Evolutionary conservation across 30 jellyfish, hydroid and myxozoan species (phyloP).

Genomic region (Catostylus mosaicus): DNA sequence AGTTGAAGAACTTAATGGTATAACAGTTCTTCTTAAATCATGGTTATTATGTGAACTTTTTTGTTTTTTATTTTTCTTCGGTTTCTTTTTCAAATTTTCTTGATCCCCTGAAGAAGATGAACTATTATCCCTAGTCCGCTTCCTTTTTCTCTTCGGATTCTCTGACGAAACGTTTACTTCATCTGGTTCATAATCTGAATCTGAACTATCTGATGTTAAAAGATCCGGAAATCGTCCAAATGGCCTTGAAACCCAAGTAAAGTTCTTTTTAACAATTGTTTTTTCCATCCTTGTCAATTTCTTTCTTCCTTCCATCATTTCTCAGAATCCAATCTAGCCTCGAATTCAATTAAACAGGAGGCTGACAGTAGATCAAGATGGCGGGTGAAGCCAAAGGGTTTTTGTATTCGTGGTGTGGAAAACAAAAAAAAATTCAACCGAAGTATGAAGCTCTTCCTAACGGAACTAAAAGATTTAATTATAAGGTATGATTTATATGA

Average conservation of each 20-base stretch:
- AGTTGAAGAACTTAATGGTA: no score
- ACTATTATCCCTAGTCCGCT: background rate
- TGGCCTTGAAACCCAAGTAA: constrained; percentile 17
- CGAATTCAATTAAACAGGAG: background rate
- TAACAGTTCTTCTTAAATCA: no score
- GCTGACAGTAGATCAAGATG: constrained; percentile 38
- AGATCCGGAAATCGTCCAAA: constrained; percentile 58
- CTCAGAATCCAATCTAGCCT: background rate
- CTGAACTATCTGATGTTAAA: constrained; percentile 57
- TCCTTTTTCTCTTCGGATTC: constrained; percentile 14
- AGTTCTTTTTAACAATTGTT: background rate
- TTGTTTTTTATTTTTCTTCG: no score
- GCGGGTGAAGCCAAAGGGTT: constrained; percentile 98
- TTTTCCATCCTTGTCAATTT: background rate
- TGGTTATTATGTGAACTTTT: no score
- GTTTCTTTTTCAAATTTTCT: no score
- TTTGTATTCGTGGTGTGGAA: constrained; percentile 95
- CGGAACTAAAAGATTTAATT: constrained; percentile 94
- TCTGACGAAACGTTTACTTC: background rate
- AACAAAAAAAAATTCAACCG: constrained; percentile 81
- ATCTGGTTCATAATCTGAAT: constrained; percentile 54
- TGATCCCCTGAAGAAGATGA: background rate
- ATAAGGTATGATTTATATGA: constrained; percentile 71
- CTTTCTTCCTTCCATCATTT: background rate
- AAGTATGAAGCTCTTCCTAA: constrained; percentile 70